phyloP scores from a whole-genome alignment of 2,113 vertebrate species.

The Leucoraja erinaceus region DNA sequence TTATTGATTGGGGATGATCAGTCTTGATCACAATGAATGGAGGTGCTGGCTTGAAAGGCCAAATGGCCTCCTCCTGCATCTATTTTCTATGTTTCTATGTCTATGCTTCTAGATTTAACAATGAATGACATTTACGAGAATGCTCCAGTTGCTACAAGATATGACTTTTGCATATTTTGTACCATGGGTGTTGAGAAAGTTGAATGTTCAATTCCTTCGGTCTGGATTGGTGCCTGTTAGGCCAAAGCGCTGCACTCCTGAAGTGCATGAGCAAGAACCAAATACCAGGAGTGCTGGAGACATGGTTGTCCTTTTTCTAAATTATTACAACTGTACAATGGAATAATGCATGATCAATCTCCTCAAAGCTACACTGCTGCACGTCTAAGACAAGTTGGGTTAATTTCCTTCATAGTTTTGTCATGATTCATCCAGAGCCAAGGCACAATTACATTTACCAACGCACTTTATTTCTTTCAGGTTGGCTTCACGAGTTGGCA shows the following conservation, averaged over 20 bases:
- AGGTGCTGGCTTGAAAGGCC: too few relatives aligned
- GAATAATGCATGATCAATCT: not conserved
- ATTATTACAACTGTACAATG: too few relatives aligned
- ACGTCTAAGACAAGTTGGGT: not conserved
- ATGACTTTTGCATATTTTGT: not conserved
- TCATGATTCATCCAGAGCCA: not conserved
- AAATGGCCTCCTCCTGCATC: too few relatives aligned
- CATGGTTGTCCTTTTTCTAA: not conserved
- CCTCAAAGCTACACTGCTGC: not conserved
- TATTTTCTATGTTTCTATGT: too few relatives aligned
- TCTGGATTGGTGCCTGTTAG: not conserved
- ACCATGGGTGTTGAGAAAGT: not conserved
- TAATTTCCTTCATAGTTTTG: not conserved
- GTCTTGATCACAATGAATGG: too few relatives aligned
- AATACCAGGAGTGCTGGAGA: not conserved
- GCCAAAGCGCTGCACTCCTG: not conserved
- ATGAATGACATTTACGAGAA: not conserved
- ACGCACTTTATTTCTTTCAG: conserved; percentile 45
- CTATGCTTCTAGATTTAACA: not conserved
- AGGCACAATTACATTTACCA: not conserved
- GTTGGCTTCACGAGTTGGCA: conserved; percentile 68
- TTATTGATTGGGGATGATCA: too few relatives aligned
- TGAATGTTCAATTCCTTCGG: not conserved
- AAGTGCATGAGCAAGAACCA: not conserved
- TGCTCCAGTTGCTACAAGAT: not conserved